Evolutionary conservation across 64 coral and sea anemone species (phyloP).

Genomic region (Exaiptasia diaphana): DNA sequence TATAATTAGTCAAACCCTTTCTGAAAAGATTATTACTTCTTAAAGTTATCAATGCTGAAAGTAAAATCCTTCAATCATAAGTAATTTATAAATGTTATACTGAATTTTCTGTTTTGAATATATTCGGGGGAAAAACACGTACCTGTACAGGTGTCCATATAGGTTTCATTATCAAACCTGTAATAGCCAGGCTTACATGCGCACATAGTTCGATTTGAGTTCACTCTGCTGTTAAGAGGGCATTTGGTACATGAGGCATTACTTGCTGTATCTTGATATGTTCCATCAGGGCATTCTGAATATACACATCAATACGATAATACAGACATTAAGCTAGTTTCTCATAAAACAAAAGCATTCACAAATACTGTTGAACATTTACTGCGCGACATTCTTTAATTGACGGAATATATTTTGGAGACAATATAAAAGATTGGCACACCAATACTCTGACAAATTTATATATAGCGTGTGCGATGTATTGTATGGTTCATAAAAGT

Average conservation of each 20-base stretch:
- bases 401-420: not conserved
- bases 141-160: slow-evolving; percentile 36
- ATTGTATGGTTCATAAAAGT: no score
- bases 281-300: slow-evolving; percentile 15
- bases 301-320: no score
- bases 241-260: slow-evolving; percentile 41
- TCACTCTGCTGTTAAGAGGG: slow-evolving; percentile 5
- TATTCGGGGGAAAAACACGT: not conserved
- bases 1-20: no score
- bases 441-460: not conserved
- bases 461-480: not conserved
- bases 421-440: not conserved
- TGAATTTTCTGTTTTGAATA: no score
- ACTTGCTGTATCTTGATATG: slow-evolving; percentile 16
- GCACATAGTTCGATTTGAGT: slow-evolving; percentile 9
- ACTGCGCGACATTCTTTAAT: not conserved
- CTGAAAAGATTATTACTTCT: no score
- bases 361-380: not conserved
- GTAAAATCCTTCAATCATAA: not conserved
- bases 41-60: no score
- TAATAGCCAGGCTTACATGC: slow-evolving; percentile 11
- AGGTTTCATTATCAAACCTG: not conserved
- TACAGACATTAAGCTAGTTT: not conserved
- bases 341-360: not conserved
- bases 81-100: no score